Base-by-base conservation (phyloP, 1,140 invertebrate genomes). In the Steinernema feltiae region DNA sequence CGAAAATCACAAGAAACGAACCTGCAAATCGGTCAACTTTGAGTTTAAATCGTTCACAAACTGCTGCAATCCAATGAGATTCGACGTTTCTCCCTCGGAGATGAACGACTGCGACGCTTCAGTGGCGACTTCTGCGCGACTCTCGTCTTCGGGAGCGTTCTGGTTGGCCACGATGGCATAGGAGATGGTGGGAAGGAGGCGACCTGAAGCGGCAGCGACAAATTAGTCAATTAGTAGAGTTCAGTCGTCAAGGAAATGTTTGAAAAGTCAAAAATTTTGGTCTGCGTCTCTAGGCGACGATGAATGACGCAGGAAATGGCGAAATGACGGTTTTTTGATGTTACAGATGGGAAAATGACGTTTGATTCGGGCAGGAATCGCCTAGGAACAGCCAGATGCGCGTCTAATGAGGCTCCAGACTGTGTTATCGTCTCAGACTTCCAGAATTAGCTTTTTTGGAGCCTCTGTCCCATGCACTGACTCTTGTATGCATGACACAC, bases 41-140 rank as follows among this genome's bases (percentile, higher is more conserved):
- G 75, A 30, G 3, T 76, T 80, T 1, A 82, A 73, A 46, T 85
- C 84, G 29, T 17, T 70, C 27, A 82, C 81, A 74, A 82, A 82
- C 17, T 86, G 73, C 32, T 84, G 72, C 71, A 82, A 41, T 32
- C 48, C 53, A 12, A 81, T n/a, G 7, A 63, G 53, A 63, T 63
- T 63, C 12, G 53, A 63, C 15, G 53, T 63, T 7, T 63, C 53
- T 21, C 24, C 53, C 2, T 63, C 53, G 24, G 53, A 17, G 24
- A 63, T 63, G 24, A 63, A 63, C n/a, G n/a, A n/a, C n/a, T n/a
- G n/a, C 12, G 53, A 17, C 12, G 53, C 7, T 27, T 63, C 53
- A 12, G 7, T 27, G 24, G 53, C 3, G 24, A 12, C 24, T 21
- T 63, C 53, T 3, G 53, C 7, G 12, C 3, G 12, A 27, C 24